A percentile compares a stretch with the other conserved stretches of the same genome.
Evolutionary conservation across 2,888 invertebrate species (phyloP).

Genomic region (Andrena praecox): DNA sequence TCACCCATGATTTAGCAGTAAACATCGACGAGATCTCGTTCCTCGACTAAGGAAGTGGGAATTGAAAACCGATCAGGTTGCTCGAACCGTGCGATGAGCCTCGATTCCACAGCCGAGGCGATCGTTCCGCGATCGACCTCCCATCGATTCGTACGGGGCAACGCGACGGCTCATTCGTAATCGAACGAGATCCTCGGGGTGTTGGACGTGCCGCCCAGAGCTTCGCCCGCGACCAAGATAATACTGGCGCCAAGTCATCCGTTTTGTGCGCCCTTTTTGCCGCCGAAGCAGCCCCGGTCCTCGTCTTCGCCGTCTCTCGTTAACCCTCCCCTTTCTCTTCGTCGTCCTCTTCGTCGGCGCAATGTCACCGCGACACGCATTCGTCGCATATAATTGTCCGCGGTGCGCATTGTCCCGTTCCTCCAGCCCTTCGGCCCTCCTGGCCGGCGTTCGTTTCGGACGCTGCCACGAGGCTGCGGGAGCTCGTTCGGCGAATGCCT

Average conservation of each 20-base stretch:
- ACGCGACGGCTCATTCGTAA: conserved; percentile 6
- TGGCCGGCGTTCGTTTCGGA: conserved; percentile 13
- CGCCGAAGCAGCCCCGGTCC: conserved; percentile 28
- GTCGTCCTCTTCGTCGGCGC: conserved; percentile 31
- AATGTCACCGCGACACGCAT: conserved; percentile 76
- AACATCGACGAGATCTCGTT: too few relatives aligned
- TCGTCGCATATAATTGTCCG: conserved; percentile 79
- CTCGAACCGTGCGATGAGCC: conserved; percentile 1
- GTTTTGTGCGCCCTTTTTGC: conserved; percentile 47
- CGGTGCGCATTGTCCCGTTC: conserved; percentile 73
- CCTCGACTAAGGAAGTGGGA: too few relatives aligned
- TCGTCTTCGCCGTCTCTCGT: conserved; percentile 41
- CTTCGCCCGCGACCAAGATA: conserved; percentile 68
- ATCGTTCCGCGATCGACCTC: conserved; percentile 5
- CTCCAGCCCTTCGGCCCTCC: conserved; percentile 20
- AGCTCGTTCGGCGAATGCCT: conserved; percentile 65
- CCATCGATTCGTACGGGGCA: neutral
- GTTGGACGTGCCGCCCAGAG: conserved; percentile 59
- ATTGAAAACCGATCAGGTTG: neutral
- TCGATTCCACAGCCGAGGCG: neutral
- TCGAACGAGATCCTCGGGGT: conserved; percentile 52
- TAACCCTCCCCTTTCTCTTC: conserved; percentile 32
- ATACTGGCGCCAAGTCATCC: conserved; percentile 72
- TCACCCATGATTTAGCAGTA: too few relatives aligned
- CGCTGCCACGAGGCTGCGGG: conserved; percentile 41